A percentile compares a stretch with the other conserved stretches of the same genome.
phyloP scores from a whole-genome alignment of 2,888 invertebrate genomes.

The Stegophylla sp. region DNA sequence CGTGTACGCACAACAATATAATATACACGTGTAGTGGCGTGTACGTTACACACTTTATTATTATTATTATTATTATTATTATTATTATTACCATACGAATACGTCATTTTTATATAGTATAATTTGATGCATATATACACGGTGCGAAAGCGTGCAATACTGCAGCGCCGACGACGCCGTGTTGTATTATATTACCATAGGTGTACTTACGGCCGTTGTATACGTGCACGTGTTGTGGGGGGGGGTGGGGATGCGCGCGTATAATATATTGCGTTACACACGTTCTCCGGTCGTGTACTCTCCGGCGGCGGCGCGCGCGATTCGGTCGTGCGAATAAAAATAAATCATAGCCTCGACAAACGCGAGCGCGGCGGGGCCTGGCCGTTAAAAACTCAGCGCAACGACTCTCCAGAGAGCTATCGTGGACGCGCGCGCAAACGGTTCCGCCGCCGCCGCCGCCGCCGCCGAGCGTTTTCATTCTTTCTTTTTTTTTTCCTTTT shows the following conservation, averaged over 20 bases:
- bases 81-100: too few relatives aligned
- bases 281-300: background rate
- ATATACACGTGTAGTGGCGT: too few relatives aligned
- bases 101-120: too few relatives aligned
- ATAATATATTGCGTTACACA: background rate
- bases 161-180: background rate
- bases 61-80: too few relatives aligned
- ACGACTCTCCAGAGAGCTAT: constrained; percentile 52
- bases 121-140: too few relatives aligned
- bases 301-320: too few relatives aligned
- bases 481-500: too few relatives aligned
- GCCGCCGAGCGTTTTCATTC: background rate
- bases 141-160: background rate
- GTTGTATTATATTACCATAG: background rate
- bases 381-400: constrained; percentile 56
- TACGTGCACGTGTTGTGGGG: background rate
- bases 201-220: background rate
- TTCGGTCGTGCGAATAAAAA: constrained; percentile 1
- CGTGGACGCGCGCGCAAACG: background rate
- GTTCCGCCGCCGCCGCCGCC: background rate
- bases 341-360: constrained; percentile 53
- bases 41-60: too few relatives aligned
- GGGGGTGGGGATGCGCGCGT: background rate
- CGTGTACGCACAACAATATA: too few relatives aligned
- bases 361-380: too few relatives aligned